These are phyloP conservation scores for Ephialtes manifestator DNA, from an alignment of 2,888 invertebrate species.

Conservation along the genomic window DNA sequence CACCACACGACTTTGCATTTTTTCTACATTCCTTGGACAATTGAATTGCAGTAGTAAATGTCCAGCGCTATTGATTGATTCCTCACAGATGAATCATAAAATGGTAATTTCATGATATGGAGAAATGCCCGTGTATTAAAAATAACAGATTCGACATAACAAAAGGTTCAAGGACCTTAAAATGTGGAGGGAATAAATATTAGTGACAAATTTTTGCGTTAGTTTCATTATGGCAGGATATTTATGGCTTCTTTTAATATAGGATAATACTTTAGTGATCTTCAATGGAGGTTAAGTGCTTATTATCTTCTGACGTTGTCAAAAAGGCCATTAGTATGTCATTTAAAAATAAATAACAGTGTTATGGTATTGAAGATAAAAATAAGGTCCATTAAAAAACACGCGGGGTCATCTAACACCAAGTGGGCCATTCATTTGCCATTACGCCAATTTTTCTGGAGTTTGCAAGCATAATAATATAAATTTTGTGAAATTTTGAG, in stretches of 20 bases:
- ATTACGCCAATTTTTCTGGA: too few species aligned
- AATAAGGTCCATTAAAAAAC: neutral
- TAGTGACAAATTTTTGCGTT: neutral
- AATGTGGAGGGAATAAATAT: neutral
- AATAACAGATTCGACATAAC: too few species aligned
- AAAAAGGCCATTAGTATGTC: neutral
- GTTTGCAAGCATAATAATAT: too few species aligned
- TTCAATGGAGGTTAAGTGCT: conserved; percentile 8
- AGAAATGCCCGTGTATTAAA: neutral
- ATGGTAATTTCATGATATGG: neutral
- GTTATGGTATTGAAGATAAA: neutral
- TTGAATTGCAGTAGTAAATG: neutral
- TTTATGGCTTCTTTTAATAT: neutral
- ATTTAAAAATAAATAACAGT: neutral
- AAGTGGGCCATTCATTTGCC: too few species aligned
- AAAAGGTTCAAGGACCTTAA: neutral
- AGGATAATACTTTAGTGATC: neutral
- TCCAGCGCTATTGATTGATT: conserved; percentile 15
- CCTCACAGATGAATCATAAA: conserved; percentile 34
- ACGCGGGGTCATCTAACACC: neutral
- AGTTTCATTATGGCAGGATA: neutral
- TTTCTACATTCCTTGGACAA: conserved; percentile 8
- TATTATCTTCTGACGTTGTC: neutral
- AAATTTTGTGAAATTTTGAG: too few species aligned
- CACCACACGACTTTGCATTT: conserved; percentile 26